Conservation (phyloP, 2,113 vertebrate genomes). For the Mola mola region DNA sequence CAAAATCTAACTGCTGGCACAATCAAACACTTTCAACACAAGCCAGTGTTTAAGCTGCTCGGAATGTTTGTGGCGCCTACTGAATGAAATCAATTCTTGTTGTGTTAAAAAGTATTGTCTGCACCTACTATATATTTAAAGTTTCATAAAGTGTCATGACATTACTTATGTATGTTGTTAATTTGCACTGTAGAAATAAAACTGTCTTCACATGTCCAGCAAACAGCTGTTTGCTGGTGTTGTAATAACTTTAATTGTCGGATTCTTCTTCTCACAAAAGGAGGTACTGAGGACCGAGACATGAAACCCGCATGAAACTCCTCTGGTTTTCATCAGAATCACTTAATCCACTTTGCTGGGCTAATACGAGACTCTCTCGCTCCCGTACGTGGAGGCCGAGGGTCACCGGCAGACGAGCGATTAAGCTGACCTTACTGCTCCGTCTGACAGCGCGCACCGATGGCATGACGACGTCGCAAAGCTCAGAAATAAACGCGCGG, state of each 20-base stretch:
- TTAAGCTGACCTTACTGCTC: conserved; percentile 29
- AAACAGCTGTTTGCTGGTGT: background rate
- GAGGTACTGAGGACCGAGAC: background rate
- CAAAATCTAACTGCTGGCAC: too few species aligned
- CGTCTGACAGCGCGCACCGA: conserved; percentile 23
- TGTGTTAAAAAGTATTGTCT: too few species aligned
- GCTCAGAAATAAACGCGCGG: conserved; percentile 27
- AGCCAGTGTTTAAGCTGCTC: too few species aligned
- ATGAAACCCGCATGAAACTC: too few species aligned
- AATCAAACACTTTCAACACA: too few species aligned
- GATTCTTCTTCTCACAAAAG: conserved; percentile 1
- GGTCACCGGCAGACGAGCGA: conserved; percentile 47
- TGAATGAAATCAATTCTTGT: too few species aligned
- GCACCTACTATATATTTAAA: too few species aligned
- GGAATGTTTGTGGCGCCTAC: too few species aligned
- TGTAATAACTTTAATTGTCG: background rate
- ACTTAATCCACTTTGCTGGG: conserved; percentile 43
- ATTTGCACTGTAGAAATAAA: too few species aligned
- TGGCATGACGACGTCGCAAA: conserved; percentile 31
- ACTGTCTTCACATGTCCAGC: too few species aligned
- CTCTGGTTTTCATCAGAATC: conserved; percentile 37
- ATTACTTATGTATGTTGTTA: too few species aligned
- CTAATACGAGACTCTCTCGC: background rate
- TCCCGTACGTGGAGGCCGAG: conserved; percentile 19
- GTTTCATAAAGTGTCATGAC: too few species aligned